A percentile compares a stretch with the other conserved stretches of the same genome.
These are phyloP conservation scores for Sarcophaga variegata DNA, from an alignment of 2,888 invertebrate species.

Conservation along the genomic window DNA sequence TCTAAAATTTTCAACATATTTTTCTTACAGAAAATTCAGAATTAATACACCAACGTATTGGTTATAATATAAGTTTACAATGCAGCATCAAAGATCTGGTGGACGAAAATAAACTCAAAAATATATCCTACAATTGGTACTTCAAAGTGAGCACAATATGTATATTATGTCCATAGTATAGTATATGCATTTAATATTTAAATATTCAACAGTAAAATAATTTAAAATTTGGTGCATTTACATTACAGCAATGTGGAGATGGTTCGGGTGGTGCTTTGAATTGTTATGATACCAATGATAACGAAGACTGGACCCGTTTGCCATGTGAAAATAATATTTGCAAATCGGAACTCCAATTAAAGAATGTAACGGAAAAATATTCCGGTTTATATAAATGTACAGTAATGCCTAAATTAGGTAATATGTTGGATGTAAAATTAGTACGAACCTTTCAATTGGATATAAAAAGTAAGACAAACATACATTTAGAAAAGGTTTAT, in stretches of 20 bases:
- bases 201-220: not conserved
- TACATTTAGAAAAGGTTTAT: conserved; percentile 38
- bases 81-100: conserved; percentile 78
- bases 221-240: not conserved
- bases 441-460: conserved; percentile 80
- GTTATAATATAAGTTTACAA: conserved; percentile 77
- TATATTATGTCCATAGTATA: too few relatives aligned
- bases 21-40: conserved; percentile 77
- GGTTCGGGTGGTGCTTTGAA: conserved; percentile 68
- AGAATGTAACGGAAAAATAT: conserved; percentile 79
- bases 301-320: conserved; percentile 77
- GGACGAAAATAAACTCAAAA: conserved; percentile 72
- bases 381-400: conserved; percentile 81
- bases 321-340: conserved; percentile 78
- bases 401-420: conserved; percentile 76
- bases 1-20: conserved; percentile 4
- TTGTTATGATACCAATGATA: conserved; percentile 74
- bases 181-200: not conserved
- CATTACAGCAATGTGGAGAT: conserved; percentile 77
- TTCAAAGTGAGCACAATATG: conserved; percentile 75
- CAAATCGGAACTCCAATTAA: conserved; percentile 76
- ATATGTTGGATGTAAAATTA: conserved; percentile 78
- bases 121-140: conserved; percentile 78
- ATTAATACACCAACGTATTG: conserved; percentile 78
- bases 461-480: conserved; percentile 76